Evolutionary conservation across 2,113 vertebrate genomes (phyloP).

Genomic region (Albula glossodonta): DNA sequence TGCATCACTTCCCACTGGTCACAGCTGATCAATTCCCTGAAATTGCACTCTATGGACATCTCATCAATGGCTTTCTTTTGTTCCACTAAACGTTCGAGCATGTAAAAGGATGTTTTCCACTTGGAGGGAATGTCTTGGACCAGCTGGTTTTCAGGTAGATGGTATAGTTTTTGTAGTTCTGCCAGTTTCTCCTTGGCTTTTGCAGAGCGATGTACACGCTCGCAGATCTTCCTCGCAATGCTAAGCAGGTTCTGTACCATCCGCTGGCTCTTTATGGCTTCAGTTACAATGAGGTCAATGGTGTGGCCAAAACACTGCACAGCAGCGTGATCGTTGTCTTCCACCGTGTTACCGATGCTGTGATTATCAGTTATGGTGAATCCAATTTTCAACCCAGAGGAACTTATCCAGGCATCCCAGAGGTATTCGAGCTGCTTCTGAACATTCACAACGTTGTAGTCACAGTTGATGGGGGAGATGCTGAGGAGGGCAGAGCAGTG

Average conservation of each 20-base stretch:
- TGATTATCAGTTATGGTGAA: slow-evolving; percentile 90
- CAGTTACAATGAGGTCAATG: slow-evolving; percentile 85
- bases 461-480: slow-evolving; percentile 88
- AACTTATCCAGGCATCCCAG: slow-evolving; percentile 94
- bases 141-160: slow-evolving; percentile 85
- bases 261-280: slow-evolving; percentile 97
- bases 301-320: slow-evolving; percentile 93
- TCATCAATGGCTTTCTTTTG: slow-evolving; percentile 90
- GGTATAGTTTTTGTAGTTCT: slow-evolving; percentile 81
- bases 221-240: slow-evolving; percentile 91
- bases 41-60: slow-evolving; percentile 89
- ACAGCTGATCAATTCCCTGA: slow-evolving; percentile 93
- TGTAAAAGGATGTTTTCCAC: slow-evolving; percentile 91
- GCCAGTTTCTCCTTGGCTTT: slow-evolving; percentile 85
- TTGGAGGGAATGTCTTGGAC: slow-evolving; percentile 90
- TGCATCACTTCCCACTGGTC: slow-evolving; percentile 98
- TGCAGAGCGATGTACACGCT: slow-evolving; percentile 87
- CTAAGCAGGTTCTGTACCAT: slow-evolving; percentile 96
- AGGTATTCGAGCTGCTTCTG: slow-evolving; percentile 92
- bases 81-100: slow-evolving; percentile 93
- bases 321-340: slow-evolving; percentile 80
- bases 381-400: slow-evolving; percentile 85
- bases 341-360: slow-evolving; percentile 81
- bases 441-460: slow-evolving; percentile 83
- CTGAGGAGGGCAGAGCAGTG: slow-evolving; percentile 90